Conservation (phyloP, 2,797 vertebrate species). For the Amblyraja radiata region DNA sequence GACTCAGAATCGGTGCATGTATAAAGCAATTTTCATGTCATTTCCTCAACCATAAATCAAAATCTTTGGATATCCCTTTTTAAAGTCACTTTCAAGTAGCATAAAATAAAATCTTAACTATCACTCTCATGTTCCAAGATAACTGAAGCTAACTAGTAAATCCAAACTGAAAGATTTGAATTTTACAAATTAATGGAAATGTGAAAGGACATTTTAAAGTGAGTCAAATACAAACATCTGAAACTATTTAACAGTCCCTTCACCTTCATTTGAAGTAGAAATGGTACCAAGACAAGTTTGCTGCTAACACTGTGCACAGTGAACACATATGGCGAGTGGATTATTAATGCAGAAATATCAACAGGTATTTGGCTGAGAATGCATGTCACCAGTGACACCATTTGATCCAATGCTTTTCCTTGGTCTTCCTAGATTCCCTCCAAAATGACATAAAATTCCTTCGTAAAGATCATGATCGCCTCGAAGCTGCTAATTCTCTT, state of each 20-base stretch:
- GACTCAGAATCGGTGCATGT: constrained; percentile 10
- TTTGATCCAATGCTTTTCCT: neutral
- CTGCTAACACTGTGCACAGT: neutral
- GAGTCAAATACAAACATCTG: neutral
- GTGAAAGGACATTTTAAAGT: neutral
- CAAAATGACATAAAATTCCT: neutral
- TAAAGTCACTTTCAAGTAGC: neutral
- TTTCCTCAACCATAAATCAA: constrained; percentile 15
- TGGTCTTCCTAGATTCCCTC: neutral
- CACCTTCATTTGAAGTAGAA: constrained; percentile 40
- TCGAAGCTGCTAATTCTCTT: neutral
- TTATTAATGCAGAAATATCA: neutral
- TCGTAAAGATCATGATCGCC: neutral
- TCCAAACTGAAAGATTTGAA: neutral
- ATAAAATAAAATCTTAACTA: neutral
- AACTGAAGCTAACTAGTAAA: neutral
- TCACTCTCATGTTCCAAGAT: neutral
- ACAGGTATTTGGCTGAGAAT: neutral
- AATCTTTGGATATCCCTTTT: constrained; percentile 22
- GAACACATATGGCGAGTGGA: neutral
- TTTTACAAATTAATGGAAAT: constrained; percentile 1
- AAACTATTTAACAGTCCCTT: constrained; percentile 25
- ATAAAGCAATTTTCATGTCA: constrained; percentile 20
- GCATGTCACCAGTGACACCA: neutral
- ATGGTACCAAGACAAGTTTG: constrained; percentile 43